phyloP scores from a whole-genome alignment of 2,797 vertebrate species.

The Serranus cabrilla region DNA sequence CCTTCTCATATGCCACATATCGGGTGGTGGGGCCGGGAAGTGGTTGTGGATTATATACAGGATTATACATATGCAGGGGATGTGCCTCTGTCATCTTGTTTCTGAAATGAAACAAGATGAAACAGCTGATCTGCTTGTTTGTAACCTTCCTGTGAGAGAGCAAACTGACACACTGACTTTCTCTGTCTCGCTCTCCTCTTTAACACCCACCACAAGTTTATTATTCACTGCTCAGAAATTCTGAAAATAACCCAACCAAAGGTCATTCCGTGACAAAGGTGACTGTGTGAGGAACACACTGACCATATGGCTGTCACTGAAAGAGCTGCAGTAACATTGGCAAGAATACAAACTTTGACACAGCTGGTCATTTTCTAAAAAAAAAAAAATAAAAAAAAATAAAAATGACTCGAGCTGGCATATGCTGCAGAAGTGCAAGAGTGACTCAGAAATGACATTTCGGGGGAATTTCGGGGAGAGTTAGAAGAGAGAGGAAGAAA shows the following conservation, averaged over 20 bases:
- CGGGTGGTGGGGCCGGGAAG: not conserved
- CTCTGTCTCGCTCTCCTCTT: slow-evolving; percentile 23
- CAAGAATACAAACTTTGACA: slow-evolving; percentile 53
- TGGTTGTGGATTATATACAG: no score
- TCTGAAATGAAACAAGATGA: not conserved
- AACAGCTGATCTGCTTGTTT: slow-evolving; percentile 17
- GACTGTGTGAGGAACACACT: slow-evolving; percentile 50
- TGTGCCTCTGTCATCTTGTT: not conserved
- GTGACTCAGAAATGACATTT: slow-evolving; percentile 1
- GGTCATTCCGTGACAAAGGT: slow-evolving; percentile 65
- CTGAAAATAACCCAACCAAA: slow-evolving; percentile 54
- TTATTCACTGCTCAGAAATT: slow-evolving; percentile 43
- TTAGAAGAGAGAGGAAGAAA: not conserved
- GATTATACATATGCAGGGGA: not conserved
- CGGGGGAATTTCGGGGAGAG: not conserved
- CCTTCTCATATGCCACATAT: slow-evolving; percentile 7
- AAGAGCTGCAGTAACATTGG: slow-evolving; percentile 54
- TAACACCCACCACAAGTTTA: slow-evolving; percentile 15
- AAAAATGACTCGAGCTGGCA: slow-evolving; percentile 20
- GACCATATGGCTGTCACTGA: slow-evolving; percentile 75
- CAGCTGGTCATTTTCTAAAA: slow-evolving; percentile 50
- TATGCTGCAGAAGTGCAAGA: not conserved
- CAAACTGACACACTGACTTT: slow-evolving; percentile 32
- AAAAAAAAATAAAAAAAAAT: slow-evolving; percentile 11
- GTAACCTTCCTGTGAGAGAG: slow-evolving; percentile 28